These are phyloP conservation scores for Tetrao urogallus DNA, from an alignment of 2,113 vertebrate species.

Conservation along the genomic window DNA sequence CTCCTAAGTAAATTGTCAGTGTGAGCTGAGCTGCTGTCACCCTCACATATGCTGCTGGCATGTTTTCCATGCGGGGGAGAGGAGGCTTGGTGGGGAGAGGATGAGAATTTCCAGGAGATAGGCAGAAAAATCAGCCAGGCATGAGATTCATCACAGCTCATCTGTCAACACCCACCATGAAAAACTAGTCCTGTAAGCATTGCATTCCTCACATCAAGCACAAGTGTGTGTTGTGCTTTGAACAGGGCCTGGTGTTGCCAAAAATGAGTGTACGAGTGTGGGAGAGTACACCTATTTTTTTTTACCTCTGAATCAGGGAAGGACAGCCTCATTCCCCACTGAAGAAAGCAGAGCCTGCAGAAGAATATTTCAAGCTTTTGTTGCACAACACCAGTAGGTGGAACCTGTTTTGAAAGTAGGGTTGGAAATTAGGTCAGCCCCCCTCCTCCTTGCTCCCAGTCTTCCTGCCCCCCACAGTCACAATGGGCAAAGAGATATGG, in stretches of 20 bases:
- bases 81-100: neutral
- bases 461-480: neutral
- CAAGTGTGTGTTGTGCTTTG: neutral
- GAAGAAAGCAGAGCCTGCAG: neutral
- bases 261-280: neutral
- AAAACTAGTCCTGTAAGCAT: neutral
- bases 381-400: neutral
- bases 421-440: neutral
- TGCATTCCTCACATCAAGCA: neutral
- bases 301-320: neutral
- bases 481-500: neutral
- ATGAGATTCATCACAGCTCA: neutral
- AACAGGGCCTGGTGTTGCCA: neutral
- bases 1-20: neutral
- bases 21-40: neutral
- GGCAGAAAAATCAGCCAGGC: neutral
- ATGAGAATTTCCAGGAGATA: conserved; percentile 8
- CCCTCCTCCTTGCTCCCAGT: neutral
- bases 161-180: conserved; percentile 26
- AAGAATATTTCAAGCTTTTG: neutral
- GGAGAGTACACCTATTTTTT: neutral
- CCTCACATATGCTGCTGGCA: neutral
- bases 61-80: neutral
- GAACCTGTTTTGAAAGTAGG: neutral
- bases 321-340: neutral